These are phyloP conservation scores for Hirtodrosophila trivittata DNA, from an alignment of 2,888 invertebrate genomes.

Conservation along the genomic window DNA sequence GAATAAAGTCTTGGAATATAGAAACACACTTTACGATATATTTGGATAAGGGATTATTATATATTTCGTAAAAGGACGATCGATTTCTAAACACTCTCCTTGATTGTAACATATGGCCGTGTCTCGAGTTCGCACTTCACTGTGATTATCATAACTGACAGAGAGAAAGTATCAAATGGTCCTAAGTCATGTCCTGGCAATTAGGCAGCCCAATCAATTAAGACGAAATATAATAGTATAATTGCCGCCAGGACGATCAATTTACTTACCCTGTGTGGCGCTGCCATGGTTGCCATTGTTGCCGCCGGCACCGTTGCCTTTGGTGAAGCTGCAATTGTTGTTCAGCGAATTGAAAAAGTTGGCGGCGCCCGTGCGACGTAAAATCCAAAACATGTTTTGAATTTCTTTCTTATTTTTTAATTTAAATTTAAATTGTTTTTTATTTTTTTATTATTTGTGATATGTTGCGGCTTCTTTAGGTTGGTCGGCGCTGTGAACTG, in stretches of 20 bases:
- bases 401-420: neutral
- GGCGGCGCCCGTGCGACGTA: conserved; percentile 75
- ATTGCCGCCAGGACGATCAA: conserved; percentile 38
- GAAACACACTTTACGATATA: too few relatives aligned
- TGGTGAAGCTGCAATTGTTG: conserved; percentile 75
- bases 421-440: conserved; percentile 2
- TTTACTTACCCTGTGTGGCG: conserved; percentile 64
- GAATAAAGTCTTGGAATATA: too few relatives aligned
- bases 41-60: too few relatives aligned
- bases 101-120: too few relatives aligned
- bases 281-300: conserved; percentile 66
- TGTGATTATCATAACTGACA: conserved; percentile 10
- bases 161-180: neutral
- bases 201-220: conserved; percentile 52
- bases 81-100: too few relatives aligned
- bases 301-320: conserved; percentile 47
- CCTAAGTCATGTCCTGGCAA: conserved; percentile 48
- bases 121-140: neutral
- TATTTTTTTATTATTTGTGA: conserved; percentile 29
- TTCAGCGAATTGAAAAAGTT: conserved; percentile 78
- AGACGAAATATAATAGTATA: conserved; percentile 52
- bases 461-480: conserved; percentile 18
- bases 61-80: too few relatives aligned
- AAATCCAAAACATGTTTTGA: conserved; percentile 75
- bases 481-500: conserved; percentile 25